Evolutionary conservation across 2,888 invertebrate genomes (phyloP), one percentile per base, ranked within the genome.

Genomic region (Dicyrtomina minuta): DNA sequence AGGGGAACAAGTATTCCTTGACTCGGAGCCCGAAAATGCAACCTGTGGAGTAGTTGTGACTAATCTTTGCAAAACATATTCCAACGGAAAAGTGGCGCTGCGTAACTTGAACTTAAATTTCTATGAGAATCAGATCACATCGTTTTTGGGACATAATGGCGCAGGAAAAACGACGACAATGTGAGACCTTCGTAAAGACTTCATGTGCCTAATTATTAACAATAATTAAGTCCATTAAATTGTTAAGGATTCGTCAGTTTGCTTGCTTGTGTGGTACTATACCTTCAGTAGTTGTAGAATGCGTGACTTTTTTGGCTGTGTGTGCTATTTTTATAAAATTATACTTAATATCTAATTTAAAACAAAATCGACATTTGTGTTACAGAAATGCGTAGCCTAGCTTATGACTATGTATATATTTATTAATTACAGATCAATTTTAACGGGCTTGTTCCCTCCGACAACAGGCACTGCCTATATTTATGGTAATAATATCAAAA

Each of bases 151-250:
- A 0, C 89, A 94, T 76, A 95, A 95, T 78, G 94, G 95, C 0
- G 94, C 95, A 0, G 95, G 95, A 12, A 95, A 95, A 82, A 93
- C 93, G 20, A 95, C 95, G 0, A 89, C 94, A 0, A 93, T 93
- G 92, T 92, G 75, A 41, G 24, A 6, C 33, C n/a, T n/a, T 66
- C 65, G 17, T 17, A 65, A 60, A 55, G 24, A 13, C 12, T 12
- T 17, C n/a, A 15, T 8, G 22, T 13, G 12, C 10, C 12, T 15
- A 22, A 49, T 46, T 39, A 12, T 65, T 66, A 12, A 22, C 8
- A 53, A n/a, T 68, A 26, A 12, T 43, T 43, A 13, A 10, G 13
- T 43, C 43, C 53, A 15, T 26, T 12, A 24, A 12, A 26, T 26
- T 24, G 10, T 12, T 22, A 12, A 24, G 24, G 24, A n/a, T n/a